Evolutionary conservation across 2,113 vertebrate species (phyloP).

Genomic region (Vimba vimba): DNA sequence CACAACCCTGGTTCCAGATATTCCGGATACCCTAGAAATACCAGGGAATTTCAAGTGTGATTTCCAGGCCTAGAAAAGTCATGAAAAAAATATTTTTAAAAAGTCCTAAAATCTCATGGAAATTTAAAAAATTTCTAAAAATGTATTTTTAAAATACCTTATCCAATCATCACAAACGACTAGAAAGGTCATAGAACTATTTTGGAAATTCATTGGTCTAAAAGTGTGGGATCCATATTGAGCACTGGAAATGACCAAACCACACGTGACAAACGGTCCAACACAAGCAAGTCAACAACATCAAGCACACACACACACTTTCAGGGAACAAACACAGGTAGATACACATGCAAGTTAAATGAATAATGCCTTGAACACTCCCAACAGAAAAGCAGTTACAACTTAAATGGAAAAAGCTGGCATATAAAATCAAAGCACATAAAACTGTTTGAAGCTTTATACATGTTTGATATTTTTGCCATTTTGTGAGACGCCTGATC

Average conservation of each 20-base stretch:
- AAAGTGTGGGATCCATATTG: neutral
- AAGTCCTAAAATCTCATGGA: no score
- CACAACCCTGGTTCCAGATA: neutral
- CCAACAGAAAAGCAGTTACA: neutral
- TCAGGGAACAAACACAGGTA: neutral
- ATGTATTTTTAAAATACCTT: neutral
- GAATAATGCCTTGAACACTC: neutral
- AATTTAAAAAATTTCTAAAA: neutral
- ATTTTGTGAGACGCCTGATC: conserved; percentile 35
- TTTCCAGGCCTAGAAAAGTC: neutral
- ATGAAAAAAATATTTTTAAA: no score
- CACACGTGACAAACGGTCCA: neutral
- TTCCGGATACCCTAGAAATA: neutral
- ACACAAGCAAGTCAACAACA: neutral
- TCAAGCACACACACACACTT: neutral
- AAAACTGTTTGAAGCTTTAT: conserved; percentile 32
- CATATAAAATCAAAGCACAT: conserved; percentile 39
- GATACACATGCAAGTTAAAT: neutral
- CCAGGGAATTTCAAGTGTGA: neutral
- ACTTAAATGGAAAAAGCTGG: neutral
- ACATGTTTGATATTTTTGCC: conserved; percentile 42
- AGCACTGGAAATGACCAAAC: neutral
- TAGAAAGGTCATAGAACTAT: neutral
- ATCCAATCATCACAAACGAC: neutral
- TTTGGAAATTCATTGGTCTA: neutral